Evolutionary conservation across 1,140 invertebrate species (phyloP), one percentile per base, ranked within the genome.

Genomic region (Melitaea cinxia): DNA sequence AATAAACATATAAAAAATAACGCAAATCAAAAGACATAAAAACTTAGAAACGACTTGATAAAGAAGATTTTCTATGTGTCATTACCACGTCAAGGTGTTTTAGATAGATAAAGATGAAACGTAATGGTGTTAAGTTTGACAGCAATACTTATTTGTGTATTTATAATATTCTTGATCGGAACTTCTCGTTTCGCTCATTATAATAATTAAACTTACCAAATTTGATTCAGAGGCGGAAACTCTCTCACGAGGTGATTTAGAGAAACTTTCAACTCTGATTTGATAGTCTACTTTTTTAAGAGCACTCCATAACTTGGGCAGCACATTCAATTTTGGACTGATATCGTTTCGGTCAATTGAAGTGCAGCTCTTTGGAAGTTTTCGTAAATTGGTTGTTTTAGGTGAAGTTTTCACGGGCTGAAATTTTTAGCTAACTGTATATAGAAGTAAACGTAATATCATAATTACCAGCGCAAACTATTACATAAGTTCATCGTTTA

Each of bases 231-330:
- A 74, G 4, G 62, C 52, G 2, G 58, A 62, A 6, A 45, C 12
- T 14, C 45, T 54, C 9, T 68, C 68, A 3, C 45, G 35, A 2
- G 65, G 57, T 54, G 57, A 45, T 59, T 53, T 73, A 1, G 37
- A 35, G 10, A 26, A 7, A 14, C 15, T 21, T 45, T 53, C 55
- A 23, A 39, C 21, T 24, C 19, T 21, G 15, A 45, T 39, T 24
- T 61, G 53, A 15, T 50, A 35, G 10, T 73, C 59, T 1, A 49
- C 39, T 23, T 67, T 73, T 61, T 59, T 70, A 2, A 64, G 53
- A 39, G 42, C 52, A 35, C 33, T 58, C 68, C 72, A 71, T 55
- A 68, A 42, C 58, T 74, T 74, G 24, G 72, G 58, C 3, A 65
- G 49, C 15, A 37, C 30, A 24, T 54, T 37, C n/a, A 61, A 26